Percentiles rank a stretch among this genome's conserved stretches.
Evolutionary conservation across 2,888 invertebrate species (phyloP).

Genomic region (Sesia apiformis): DNA sequence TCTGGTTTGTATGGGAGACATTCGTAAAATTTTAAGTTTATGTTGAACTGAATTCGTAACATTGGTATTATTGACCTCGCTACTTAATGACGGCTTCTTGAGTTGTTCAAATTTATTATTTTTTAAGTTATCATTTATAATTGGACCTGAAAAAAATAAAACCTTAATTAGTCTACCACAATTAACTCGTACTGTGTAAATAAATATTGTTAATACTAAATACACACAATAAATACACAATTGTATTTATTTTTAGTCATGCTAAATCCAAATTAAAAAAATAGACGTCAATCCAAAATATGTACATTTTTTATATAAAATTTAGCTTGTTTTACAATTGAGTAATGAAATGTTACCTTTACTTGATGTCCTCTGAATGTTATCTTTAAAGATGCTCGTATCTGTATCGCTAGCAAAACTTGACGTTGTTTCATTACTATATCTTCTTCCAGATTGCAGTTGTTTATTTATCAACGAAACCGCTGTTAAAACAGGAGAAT

Average conservation of each 20-base stretch:
- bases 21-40: constrained; percentile 28
- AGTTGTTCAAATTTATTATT: constrained; percentile 8
- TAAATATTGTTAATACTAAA: no score
- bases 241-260: no score
- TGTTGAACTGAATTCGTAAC: constrained; percentile 16
- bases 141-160: constrained; percentile 10
- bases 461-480: constrained; percentile 57
- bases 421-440: constrained; percentile 26
- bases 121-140: constrained; percentile 17
- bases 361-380: constrained; percentile 35
- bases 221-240: no score
- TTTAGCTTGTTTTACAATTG: no score
- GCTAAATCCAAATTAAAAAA: no score
- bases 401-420: constrained; percentile 22
- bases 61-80: constrained; percentile 12
- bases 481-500: constrained; percentile 29
- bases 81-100: constrained; percentile 13
- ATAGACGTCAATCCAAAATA: no score
- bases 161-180: background rate
- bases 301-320: no score
- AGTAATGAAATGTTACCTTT: constrained; percentile 28
- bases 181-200: no score
- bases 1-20: constrained; percentile 33
- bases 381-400: constrained; percentile 20
- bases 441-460: constrained; percentile 35